Evolutionary conservation across 1,140 invertebrate genomes (phyloP).

Genomic region (Solen grandis): DNA sequence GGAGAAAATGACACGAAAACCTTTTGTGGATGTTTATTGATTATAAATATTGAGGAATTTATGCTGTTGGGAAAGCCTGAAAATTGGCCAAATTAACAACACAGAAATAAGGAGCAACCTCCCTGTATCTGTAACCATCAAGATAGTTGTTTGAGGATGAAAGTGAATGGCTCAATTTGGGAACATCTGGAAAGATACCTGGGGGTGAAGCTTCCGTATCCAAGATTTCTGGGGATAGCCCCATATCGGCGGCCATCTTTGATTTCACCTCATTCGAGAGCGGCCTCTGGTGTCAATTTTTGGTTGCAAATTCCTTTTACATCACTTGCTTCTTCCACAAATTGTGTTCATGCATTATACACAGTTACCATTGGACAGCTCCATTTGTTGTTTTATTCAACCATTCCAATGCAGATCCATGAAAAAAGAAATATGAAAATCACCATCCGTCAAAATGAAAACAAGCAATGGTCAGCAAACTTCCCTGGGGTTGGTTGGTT

Average conservation of each 20-base stretch:
- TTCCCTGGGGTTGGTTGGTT: slow-evolving; percentile 53
- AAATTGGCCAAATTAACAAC: neutral
- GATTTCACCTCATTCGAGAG: slow-evolving; percentile 63
- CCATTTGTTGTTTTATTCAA: slow-evolving; percentile 6
- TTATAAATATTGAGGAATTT: neutral
- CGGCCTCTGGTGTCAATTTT: slow-evolving; percentile 63
- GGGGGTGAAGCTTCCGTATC: slow-evolving; percentile 57
- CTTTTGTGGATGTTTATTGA: neutral
- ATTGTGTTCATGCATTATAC: slow-evolving; percentile 12
- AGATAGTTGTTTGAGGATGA: no score
- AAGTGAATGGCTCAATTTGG: no score
- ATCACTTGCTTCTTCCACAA: slow-evolving; percentile 44
- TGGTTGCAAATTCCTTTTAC: slow-evolving; percentile 51
- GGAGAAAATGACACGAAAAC: no score
- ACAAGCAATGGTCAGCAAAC: slow-evolving; percentile 61
- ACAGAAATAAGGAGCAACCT: no score
- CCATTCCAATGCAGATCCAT: slow-evolving; percentile 53
- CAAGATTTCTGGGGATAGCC: slow-evolving; percentile 63
- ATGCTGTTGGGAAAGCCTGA: neutral
- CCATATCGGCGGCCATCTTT: slow-evolving; percentile 65
- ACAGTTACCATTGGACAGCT: slow-evolving; percentile 37
- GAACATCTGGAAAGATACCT: slow-evolving; percentile 39
- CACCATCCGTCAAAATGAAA: slow-evolving; percentile 60
- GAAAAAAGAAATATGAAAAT: slow-evolving; percentile 49
- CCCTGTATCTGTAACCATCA: no score